Conservation (phyloP, 2,888 invertebrate genomes). For the Spilarctia lutea region DNA sequence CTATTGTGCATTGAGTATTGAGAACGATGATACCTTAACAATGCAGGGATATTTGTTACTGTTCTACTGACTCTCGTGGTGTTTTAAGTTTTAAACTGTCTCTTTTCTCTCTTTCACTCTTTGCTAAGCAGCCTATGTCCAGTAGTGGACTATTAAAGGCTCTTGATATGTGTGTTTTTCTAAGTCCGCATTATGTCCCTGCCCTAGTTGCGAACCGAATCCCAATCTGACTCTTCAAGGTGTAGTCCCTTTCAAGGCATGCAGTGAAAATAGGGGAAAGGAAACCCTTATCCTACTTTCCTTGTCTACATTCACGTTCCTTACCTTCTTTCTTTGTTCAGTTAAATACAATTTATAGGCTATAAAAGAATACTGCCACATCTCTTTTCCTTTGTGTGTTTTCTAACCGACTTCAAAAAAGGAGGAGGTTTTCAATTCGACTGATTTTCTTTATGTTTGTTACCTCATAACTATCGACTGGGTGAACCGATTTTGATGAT, state of each 20-base stretch:
- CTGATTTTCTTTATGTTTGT: too few relatives aligned
- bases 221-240: neutral
- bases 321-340: neutral
- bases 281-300: neutral
- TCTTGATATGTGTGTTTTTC: neutral
- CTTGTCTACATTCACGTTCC: too few relatives aligned
- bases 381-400: neutral
- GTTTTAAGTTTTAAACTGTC: neutral
- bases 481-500: too few relatives aligned
- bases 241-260: neutral
- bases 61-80: neutral
- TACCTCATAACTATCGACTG: too few relatives aligned
- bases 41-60: conserved; percentile 15
- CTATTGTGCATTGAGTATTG: conserved; percentile 20
- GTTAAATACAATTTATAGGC: neutral
- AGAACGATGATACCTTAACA: conserved; percentile 21
- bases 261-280: neutral
- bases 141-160: too few relatives aligned
- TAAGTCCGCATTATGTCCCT: neutral
- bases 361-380: neutral
- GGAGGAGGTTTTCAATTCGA: too few relatives aligned
- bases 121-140: too few relatives aligned
- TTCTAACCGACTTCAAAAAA: too few relatives aligned
- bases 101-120: too few relatives aligned
- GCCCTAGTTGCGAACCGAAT: too few relatives aligned